Evolutionary conservation across 2,888 invertebrate genomes (phyloP), one percentile per base, ranked within the genome.

Genomic region (Pinctada fucata): DNA sequence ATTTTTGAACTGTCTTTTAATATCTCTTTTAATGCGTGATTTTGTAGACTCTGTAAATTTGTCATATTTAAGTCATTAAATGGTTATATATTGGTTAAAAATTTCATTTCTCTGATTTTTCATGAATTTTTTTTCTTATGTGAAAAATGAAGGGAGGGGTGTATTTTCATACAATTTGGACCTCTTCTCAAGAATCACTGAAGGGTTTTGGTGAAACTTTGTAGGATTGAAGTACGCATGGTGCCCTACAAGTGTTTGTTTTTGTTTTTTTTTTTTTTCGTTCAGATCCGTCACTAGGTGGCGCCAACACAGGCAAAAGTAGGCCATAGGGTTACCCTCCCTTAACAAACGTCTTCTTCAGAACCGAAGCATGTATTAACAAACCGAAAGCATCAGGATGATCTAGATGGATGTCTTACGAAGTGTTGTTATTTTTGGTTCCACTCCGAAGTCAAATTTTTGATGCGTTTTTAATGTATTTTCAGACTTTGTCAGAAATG

Each of bases 371-470:
- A 58, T 58, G 13, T 6, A 58, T 58, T 58, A 58, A 58, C 13
- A 58, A 58, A 58, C 13, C 13, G 58, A 58, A 58, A 10, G 58
- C 58, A 58, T 13, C 58, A 58, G 58, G 13, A 10, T 58, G 58
- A 58, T 58, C 58, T 58, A 58, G 58, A 58, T 10, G 58, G 58
- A 13, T 58, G 58, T 58, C 58, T 13, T 58, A 58, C 6, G 13
- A 58, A 58, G 58, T 58, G 31, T 58, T 58, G 58, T 58, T 58
- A 13, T 58, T 58, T 58, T 58, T 58, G 58, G 58, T 58, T 58
- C 58, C 58, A 58, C 13, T 58, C 58, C 13, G 58, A 58, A 58
- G 13, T 58, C 58, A 58, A 58, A 58, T 10, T 58, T 31, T 10
- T 58, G 58, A 58, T 13, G 58, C 58, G 6, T 58, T 6, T 58